Base-by-base conservation (phyloP, 2,113 vertebrate genomes). In the Sula dactylatra region DNA sequence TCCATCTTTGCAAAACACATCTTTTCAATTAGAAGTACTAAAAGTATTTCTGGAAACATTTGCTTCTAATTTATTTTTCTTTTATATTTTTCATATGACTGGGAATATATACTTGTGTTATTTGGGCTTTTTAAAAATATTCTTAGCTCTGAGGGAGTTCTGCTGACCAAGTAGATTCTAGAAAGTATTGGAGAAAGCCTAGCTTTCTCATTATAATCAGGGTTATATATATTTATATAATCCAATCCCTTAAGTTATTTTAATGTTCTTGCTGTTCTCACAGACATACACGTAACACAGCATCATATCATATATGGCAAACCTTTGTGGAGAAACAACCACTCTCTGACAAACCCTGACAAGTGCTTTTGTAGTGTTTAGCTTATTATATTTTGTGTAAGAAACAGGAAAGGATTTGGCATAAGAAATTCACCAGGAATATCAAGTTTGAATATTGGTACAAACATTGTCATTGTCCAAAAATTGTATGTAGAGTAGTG, bases 401-500 rank as follows among this genome's bases (percentile, higher is more conserved):
- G 62, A 74, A 49, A 76, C 6, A 17, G 42, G 31, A 69, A 81
- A 55, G 31, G 25, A 61, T 73, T 81, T 42, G 25, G 38, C 40
- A 36, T 31, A 27, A 55, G 18, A 74, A 74, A 69, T 54, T 61
- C 40, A 62, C 15, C 25, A 42, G 42, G 31, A 59, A 32, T 42
- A 50, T 36, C 31, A 65, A 29, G 32, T 55, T 31, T 86, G 38
- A 76, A 32, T 74, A 52, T 4, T 32, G 12, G 15, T 49, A 71
- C 12, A 72, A 78, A 52, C 26, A 27, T 32, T 42, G 16, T 38
- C 36, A 54, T 59, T 13, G 3, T 24, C 45, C 32, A 5, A 69
- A 72, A 55, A 38, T 4, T 29, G 1, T 17, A 34, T 7, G 0
- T 13, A 44, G 16, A 49, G 7, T 27, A 22, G 10, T 0, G 0